Evolutionary conservation across 2,113 vertebrate genomes (phyloP), one percentile per base, ranked within the genome.

Genomic region (Urocitellus parryii): DNA sequence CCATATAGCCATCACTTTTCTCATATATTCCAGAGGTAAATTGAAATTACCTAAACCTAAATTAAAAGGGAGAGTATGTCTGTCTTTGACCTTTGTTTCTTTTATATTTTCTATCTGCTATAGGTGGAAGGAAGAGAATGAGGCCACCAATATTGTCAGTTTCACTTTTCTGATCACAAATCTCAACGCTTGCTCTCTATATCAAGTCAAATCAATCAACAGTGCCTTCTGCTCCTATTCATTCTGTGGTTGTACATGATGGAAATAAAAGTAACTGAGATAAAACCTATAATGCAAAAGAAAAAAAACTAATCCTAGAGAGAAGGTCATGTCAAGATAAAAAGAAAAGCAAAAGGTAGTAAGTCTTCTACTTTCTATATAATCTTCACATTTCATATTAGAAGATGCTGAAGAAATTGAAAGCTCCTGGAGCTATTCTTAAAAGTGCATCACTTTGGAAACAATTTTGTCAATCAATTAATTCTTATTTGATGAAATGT

Each of bases 81-180:
- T 29, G 17, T 61, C 42, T 45, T 94, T 74, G 12, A 51, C 18
- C 63, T 92, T 58, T 76, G 45, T 76, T 91, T 84, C 65, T 83
- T 79, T 73, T 51, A 14, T 9, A 80, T 68, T 32, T 14, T 93
- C 79, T 61, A 5, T 37, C 45, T 67, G 18, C 22, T 12, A 0
- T 17, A 78, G 34, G 72, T 58, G 0, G 16, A 86, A 93, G 48
- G 63, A 82, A 91, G 22, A 22, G 32, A 74, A 95, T 11, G 9
- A 72, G 20, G 51, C 24, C 61, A 63, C 39, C 51, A 65, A 9
- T 32, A 51, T 9, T 79, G 65, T 45, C 88, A 53, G 10, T 97
- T 91, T 90, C 45, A 89, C 45, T 74, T 81, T 81, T 83, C 86
- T 29, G 56, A 91, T 86, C 48, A 92, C 80, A 91, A 85, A 77